phyloP scores from a whole-genome alignment of 2,888 invertebrate genomes.

The Drosophila mimica region DNA sequence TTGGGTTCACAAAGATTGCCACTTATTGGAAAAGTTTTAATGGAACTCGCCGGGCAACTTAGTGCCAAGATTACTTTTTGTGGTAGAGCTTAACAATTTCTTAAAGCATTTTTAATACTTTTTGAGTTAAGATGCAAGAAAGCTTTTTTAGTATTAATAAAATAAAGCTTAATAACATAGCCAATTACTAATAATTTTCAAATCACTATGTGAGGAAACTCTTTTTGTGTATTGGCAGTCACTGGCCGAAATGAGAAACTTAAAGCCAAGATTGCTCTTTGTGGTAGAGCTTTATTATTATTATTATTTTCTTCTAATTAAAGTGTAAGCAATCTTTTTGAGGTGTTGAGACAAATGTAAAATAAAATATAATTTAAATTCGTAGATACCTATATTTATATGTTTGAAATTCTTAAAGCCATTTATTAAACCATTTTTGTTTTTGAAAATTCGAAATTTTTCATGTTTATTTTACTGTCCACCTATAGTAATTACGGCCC shows the following conservation, averaged over 20 bases:
- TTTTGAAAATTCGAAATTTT: too few species aligned
- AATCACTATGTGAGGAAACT: not conserved
- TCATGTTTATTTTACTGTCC: too few species aligned
- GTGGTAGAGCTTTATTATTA: not conserved
- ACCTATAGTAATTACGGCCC: too few species aligned
- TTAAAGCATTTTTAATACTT: not conserved
- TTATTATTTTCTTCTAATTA: not conserved
- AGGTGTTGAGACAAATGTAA: too few species aligned
- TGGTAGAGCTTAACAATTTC: not conserved
- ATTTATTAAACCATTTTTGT: not conserved
- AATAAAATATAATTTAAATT: not conserved
- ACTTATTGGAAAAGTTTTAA: constrained; percentile 17
- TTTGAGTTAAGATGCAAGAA: not conserved
- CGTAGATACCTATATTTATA: too few species aligned
- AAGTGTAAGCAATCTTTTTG: not conserved
- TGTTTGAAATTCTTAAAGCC: not conserved
- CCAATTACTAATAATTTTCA: too few species aligned
- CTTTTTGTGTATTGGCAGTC: too few species aligned
- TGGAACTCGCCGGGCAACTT: constrained; percentile 9
- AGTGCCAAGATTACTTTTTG: not conserved
- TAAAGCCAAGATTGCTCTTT: not conserved
- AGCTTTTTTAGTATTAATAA: too few species aligned
- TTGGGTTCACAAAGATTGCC: constrained; percentile 13
- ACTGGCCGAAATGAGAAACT: not conserved
- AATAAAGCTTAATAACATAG: not conserved